Conservation (phyloP, 2,888 invertebrate genomes). For the Nineta flava region DNA sequence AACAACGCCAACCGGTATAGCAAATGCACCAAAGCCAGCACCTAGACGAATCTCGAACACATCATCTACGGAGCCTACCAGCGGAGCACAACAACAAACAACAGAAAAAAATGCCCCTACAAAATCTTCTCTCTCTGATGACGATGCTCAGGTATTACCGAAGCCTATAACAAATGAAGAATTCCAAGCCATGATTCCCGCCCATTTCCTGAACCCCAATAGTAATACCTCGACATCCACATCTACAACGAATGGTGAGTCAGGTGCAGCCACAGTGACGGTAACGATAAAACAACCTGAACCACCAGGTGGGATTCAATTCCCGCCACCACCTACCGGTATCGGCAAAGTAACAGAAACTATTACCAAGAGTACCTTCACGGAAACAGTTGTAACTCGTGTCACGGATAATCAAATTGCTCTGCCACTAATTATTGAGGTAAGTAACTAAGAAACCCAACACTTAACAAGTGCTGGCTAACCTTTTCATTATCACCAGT, state of each 20-base stretch:
- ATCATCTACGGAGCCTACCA: constrained; percentile 23
- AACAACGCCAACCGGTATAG: neutral
- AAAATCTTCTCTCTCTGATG: constrained; percentile 34
- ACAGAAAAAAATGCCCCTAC: constrained; percentile 27
- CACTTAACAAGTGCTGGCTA: neutral
- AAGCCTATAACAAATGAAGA: constrained; percentile 85
- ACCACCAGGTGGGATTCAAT: constrained; percentile 41
- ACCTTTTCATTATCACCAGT: neutral
- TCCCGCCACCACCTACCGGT: constrained; percentile 69
- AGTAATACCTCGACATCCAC: constrained; percentile 23
- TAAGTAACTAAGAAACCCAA: constrained; percentile 30
- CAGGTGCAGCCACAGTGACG: constrained; percentile 42
- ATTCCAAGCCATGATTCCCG: constrained; percentile 89
- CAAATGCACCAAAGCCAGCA: constrained; percentile 8
- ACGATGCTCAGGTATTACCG: constrained; percentile 38
- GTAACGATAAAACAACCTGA: constrained; percentile 70
- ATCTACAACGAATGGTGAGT: constrained; percentile 23
- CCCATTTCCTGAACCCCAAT: constrained; percentile 57
- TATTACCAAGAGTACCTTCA: constrained; percentile 90
- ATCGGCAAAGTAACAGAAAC: constrained; percentile 84
- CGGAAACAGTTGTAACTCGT: constrained; percentile 86
- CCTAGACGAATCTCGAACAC: constrained; percentile 11
- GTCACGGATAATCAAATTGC: constrained; percentile 84
- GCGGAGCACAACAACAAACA: constrained; percentile 19
- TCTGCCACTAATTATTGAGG: constrained; percentile 78